Conservation (phyloP, 2,888 invertebrate species). For the Scaptomyza parva region DNA sequence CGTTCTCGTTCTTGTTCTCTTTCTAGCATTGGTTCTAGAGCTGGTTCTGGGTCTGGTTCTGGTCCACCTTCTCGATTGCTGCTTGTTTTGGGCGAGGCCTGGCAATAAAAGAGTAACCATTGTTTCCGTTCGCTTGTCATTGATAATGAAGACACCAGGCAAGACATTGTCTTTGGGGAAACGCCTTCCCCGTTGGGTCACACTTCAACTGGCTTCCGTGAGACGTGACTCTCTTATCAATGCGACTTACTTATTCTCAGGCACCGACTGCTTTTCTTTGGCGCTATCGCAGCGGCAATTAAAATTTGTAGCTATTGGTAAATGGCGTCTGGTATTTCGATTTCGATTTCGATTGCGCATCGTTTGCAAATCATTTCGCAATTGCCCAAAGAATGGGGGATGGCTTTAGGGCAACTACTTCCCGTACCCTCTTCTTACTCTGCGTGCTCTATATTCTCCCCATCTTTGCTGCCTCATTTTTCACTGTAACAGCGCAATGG, state of each 20-base stretch:
- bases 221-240: conserved; percentile 83
- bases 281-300: conserved; percentile 74
- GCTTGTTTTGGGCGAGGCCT: conserved; percentile 12
- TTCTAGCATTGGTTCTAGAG: too few species aligned
- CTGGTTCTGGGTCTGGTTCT: background rate
- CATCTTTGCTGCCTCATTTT: conserved; percentile 51
- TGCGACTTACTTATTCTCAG: conserved; percentile 66
- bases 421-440: background rate
- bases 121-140: conserved; percentile 76
- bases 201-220: conserved; percentile 56
- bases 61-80: conserved; percentile 2
- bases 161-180: conserved; percentile 67
- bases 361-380: conserved; percentile 78
- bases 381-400: conserved; percentile 52
- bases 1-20: background rate
- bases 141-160: conserved; percentile 82
- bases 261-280: conserved; percentile 25
- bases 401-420: conserved; percentile 54
- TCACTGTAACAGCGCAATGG: conserved; percentile 79
- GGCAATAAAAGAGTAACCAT: conserved; percentile 79
- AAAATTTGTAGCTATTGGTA: conserved; percentile 78
- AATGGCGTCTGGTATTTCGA: conserved; percentile 44
- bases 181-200: conserved; percentile 24
- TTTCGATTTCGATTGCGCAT: conserved; percentile 74
- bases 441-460: background rate